Evolutionary conservation across 2,888 invertebrate species (phyloP).

Genomic region (Eupithecia tripunctaria): DNA sequence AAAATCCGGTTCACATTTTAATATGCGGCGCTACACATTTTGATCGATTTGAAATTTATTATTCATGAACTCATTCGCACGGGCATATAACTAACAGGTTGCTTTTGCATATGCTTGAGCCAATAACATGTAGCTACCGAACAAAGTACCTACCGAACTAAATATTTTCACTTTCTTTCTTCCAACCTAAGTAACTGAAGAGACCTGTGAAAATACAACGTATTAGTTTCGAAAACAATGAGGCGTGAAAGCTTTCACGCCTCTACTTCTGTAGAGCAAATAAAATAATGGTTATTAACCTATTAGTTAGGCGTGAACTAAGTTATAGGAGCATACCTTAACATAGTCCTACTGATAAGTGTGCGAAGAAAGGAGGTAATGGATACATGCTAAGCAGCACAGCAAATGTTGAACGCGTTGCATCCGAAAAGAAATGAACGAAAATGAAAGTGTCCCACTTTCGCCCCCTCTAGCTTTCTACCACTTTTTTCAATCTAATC

Average conservation of each 20-base stretch:
- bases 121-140: neutral
- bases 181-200: neutral
- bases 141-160: no score
- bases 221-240: neutral
- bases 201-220: neutral
- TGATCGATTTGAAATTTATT: conserved; percentile 35
- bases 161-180: conserved; percentile 1
- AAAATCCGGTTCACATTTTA: conserved; percentile 75
- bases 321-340: conserved; percentile 50
- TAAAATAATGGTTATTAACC: neutral
- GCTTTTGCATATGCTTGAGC: neutral
- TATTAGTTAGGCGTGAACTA: conserved; percentile 26
- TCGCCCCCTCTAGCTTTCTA: conserved; percentile 73
- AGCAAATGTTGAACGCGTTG: conserved; percentile 72
- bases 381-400: conserved; percentile 73
- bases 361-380: conserved; percentile 72
- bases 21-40: conserved; percentile 41
- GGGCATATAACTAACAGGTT: neutral
- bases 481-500: conserved; percentile 75
- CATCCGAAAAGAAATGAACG: conserved; percentile 83
- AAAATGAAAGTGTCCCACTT: conserved; percentile 84
- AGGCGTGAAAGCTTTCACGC: neutral
- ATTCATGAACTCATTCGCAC: conserved; percentile 26
- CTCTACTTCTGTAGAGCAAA: neutral
- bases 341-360: conserved; percentile 61